A percentile compares a stretch with the other conserved stretches of the same genome.
Conservation (phyloP, 1,140 invertebrate species). For the Neoseiulus cucumeris region DNA sequence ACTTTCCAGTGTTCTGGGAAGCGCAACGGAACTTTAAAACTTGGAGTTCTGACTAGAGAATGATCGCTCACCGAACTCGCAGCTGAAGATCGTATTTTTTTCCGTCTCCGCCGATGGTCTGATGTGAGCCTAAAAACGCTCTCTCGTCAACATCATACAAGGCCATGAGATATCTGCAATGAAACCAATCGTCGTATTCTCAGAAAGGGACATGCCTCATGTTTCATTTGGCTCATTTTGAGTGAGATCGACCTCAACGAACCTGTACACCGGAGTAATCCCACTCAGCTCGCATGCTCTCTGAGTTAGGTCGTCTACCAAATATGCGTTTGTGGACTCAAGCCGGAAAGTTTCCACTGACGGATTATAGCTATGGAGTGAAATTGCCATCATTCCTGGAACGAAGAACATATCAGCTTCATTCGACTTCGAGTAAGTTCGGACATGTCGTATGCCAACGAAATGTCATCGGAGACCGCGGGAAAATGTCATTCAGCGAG, state of each 20-base stretch:
- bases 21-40: neutral
- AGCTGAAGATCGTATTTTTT: neutral
- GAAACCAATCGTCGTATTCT: neutral
- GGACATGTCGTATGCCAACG: too few relatives aligned
- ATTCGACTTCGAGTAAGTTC: too few relatives aligned
- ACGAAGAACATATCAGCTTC: too few relatives aligned
- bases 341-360: neutral
- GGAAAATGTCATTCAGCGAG: too few relatives aligned
- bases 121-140: neutral
- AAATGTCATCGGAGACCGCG: too few relatives aligned
- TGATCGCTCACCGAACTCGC: neutral
- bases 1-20: neutral
- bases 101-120: neutral
- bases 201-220: neutral
- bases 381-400: too few relatives aligned
- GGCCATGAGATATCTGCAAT: neutral
- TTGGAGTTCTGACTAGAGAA: neutral
- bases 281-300: neutral
- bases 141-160: neutral
- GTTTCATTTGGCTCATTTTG: neutral
- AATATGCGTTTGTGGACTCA: neutral
- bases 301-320: neutral
- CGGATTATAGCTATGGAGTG: neutral
- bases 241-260: neutral
- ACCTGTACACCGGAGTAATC: neutral